Evolutionary conservation across 1,140 invertebrate genomes (phyloP).

Genomic region (Panonychus citri): DNA sequence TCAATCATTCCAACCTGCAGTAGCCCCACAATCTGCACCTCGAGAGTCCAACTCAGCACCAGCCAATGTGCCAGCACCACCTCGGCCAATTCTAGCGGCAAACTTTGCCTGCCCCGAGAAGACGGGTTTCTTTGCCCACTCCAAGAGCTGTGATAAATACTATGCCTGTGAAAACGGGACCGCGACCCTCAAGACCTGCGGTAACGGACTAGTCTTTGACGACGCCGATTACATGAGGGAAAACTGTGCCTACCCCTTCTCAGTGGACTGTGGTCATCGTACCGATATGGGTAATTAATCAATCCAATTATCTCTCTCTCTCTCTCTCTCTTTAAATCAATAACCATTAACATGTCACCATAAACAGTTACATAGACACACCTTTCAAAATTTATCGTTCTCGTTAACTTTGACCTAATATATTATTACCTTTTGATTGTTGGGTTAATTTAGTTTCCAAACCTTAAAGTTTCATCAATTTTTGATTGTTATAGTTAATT

Average conservation of each 20-base stretch:
- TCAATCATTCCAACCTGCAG: no score
- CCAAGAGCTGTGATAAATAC: constrained; percentile 69
- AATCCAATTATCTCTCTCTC: no score
- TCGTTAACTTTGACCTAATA: no score
- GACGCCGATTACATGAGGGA: background rate
- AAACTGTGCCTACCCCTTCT: constrained; percentile 70
- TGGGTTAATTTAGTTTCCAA: no score
- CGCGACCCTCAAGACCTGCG: constrained; percentile 70
- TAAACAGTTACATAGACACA: no score
- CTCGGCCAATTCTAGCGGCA: background rate
- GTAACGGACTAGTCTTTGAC: constrained; percentile 34
- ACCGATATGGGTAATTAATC: constrained; percentile 40
- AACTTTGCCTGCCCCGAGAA: constrained; percentile 1
- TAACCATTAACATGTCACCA: no score
- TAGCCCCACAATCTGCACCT: no score
- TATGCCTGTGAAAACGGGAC: constrained; percentile 77
- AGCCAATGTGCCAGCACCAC: background rate
- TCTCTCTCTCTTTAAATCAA: no score
- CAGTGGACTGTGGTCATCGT: constrained; percentile 81
- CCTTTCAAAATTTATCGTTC: no score
- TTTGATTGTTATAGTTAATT: no score
- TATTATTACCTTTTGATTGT: no score
- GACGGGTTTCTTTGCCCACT: constrained; percentile 74
- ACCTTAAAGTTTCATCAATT: no score
- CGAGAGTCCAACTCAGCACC: background rate